These are phyloP conservation scores for Microctonus hyperodae DNA, from an alignment of 2,888 invertebrate species.

Conservation along the genomic window DNA sequence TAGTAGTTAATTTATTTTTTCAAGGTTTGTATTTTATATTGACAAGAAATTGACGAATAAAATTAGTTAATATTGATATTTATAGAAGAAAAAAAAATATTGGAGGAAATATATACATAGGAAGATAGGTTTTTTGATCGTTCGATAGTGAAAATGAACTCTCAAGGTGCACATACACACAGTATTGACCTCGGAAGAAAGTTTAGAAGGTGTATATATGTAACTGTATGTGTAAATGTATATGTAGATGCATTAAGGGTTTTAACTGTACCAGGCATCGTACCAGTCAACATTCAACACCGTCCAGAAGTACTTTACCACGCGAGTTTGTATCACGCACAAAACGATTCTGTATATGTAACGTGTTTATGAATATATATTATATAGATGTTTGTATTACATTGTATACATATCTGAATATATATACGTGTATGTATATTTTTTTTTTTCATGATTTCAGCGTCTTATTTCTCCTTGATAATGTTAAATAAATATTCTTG, in stretches of 20 bases:
- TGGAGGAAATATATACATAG: neutral
- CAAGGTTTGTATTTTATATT: no score
- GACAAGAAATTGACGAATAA: no score
- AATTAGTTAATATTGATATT: no score
- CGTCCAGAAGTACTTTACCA: constrained; percentile 30
- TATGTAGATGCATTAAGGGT: constrained; percentile 9
- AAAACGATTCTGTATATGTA: no score
- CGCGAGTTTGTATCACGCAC: constrained; percentile 43
- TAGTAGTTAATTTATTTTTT: neutral
- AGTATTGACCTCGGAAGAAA: constrained; percentile 7
- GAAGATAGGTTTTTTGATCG: neutral
- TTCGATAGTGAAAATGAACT: neutral
- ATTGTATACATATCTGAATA: neutral
- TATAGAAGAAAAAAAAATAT: neutral
- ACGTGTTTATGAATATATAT: no score
- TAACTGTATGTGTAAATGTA: constrained; percentile 16
- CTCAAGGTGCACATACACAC: neutral
- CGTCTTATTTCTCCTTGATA: neutral
- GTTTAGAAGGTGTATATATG: neutral
- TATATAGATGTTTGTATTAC: no score
- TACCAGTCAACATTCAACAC: constrained; percentile 42
- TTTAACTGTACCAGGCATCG: constrained; percentile 43
- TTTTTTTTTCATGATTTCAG: neutral
- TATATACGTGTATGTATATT: neutral
- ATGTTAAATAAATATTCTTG: neutral